These are phyloP conservation scores for Pammene fasciana DNA, from an alignment of 2,888 invertebrate genomes.

Conservation along the genomic window DNA sequence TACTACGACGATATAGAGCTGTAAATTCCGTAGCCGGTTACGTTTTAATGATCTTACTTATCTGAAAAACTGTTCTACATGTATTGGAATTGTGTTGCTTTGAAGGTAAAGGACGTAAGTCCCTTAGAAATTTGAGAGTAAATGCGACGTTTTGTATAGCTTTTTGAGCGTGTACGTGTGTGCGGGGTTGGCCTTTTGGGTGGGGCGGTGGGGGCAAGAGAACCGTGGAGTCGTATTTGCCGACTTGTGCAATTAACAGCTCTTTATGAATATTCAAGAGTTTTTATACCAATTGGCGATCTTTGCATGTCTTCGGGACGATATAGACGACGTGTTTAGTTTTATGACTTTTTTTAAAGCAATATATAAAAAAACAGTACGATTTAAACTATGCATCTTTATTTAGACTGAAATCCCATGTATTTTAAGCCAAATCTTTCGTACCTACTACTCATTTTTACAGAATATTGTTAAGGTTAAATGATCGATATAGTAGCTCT, in stretches of 20 bases:
- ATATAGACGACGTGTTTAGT: slow-evolving; percentile 9
- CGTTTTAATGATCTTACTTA: neutral
- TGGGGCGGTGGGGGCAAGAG: slow-evolving; percentile 55
- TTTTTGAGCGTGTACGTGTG: slow-evolving; percentile 17
- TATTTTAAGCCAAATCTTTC: no score
- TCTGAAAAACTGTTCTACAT: neutral
- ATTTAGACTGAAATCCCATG: no score
- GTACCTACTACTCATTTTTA: no score
- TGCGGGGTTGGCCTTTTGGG: slow-evolving; percentile 75
- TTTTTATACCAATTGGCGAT: slow-evolving; percentile 77
- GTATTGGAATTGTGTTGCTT: slow-evolving; percentile 9
- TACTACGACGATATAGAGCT: neutral
- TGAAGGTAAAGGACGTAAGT: slow-evolving; percentile 4
- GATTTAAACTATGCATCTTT: neutral
- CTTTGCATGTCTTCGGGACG: slow-evolving; percentile 32
- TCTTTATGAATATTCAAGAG: slow-evolving; percentile 82
- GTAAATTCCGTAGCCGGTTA: neutral
- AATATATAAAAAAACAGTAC: neutral
- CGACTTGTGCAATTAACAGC: slow-evolving; percentile 82
- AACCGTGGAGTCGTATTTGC: slow-evolving; percentile 76
- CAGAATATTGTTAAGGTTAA: no score
- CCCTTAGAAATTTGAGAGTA: neutral
- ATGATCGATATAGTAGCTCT: no score
- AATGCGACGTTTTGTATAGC: neutral
- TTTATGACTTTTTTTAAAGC: neutral